Base-by-base conservation (phyloP, 2,888 invertebrate species). In the Eilema sororculum region DNA sequence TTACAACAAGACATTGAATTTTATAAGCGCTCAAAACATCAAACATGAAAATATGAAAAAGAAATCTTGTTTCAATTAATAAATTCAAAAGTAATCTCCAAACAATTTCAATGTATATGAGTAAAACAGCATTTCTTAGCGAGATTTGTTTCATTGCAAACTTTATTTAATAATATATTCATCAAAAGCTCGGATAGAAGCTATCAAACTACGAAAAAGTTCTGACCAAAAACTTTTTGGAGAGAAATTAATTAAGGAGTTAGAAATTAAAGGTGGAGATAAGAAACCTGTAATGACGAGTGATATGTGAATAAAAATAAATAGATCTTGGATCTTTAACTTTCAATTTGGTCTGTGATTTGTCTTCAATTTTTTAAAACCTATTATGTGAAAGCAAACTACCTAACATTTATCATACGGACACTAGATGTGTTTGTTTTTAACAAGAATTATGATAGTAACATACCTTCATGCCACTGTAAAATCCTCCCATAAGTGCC, bases 401-500 rank as follows among this genome's bases (percentile, higher is more conserved):
- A 46, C 41, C 16, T 41, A 16, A 41, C 16, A 16, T n/a, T n/a
- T 28, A 28, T 28, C 28, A 5, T 5, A 28, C 28, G 28, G 6
- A n/a, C 52, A n/a, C n/a, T n/a, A 52, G 52, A 5, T 46, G 5
- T n/a, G 0, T 20, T 52, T 9, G n/a, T 9, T 1, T 46, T 52
- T 20, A 52, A n/a, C 52, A 9, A 20, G 0, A 46, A 46, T 20
- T 0, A 6, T 20, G 20, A 57, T n/a, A 56, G 8, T 33, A 68
- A 58, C 65, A 25, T 84, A 94, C 96, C 91, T 97, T 96, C 95
- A 97, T 96, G 58, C 96, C 96, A 74, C 97, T 96, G 87, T 97
- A 97, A 84, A 96, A 97, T 20, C 97, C 96, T 37, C 97, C 97
- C 97, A 97, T 97, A n/a, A 96, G 95, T 52, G 96, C 96, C 96